A percentile compares a stretch with the other conserved stretches of the same genome.
Conservation (phyloP, 2,797 vertebrate species). For the Lutra lutra region DNA sequence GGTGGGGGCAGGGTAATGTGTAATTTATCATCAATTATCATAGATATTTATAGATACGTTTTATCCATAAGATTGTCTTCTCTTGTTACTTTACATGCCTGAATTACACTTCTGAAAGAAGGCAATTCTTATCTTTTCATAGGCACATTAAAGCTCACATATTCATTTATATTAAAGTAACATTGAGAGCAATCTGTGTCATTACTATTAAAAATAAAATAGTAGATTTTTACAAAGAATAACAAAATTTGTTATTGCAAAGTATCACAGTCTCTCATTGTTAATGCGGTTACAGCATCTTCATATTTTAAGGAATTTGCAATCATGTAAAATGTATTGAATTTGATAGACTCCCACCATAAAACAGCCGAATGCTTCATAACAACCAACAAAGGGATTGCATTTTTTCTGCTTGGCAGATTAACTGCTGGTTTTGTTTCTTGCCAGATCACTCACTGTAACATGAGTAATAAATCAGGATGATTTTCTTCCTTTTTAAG, state of each 20-base stretch:
- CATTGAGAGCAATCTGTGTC: constrained; percentile 49
- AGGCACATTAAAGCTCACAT: constrained; percentile 53
- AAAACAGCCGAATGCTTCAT: constrained; percentile 80
- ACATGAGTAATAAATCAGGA: constrained; percentile 71
- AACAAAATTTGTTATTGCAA: constrained; percentile 63
- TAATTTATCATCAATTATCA: constrained; percentile 78
- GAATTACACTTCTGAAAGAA: constrained; percentile 65
- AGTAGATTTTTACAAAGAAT: constrained; percentile 59
- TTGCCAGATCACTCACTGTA: constrained; percentile 69
- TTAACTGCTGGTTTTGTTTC: constrained; percentile 81
- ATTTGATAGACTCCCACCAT: constrained; percentile 78
- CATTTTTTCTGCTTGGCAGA: constrained; percentile 81
- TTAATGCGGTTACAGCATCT: constrained; percentile 50
- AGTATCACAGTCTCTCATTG: constrained; percentile 55
- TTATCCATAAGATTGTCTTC: constrained; percentile 24
- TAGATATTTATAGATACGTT: constrained; percentile 78
- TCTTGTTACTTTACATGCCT: constrained; percentile 66
- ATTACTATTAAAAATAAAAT: constrained; percentile 73
- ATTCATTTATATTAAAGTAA: constrained; percentile 67
- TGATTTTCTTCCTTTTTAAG: constrained; percentile 72
- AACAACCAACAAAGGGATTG: constrained; percentile 79
- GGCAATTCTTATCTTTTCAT: constrained; percentile 57
- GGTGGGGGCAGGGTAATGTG: constrained; percentile 7
- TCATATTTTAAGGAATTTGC: constrained; percentile 79
- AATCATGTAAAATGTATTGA: constrained; percentile 81